Base-by-base conservation (phyloP, 1,140 invertebrate species). In the Calephelis virginiensis region DNA sequence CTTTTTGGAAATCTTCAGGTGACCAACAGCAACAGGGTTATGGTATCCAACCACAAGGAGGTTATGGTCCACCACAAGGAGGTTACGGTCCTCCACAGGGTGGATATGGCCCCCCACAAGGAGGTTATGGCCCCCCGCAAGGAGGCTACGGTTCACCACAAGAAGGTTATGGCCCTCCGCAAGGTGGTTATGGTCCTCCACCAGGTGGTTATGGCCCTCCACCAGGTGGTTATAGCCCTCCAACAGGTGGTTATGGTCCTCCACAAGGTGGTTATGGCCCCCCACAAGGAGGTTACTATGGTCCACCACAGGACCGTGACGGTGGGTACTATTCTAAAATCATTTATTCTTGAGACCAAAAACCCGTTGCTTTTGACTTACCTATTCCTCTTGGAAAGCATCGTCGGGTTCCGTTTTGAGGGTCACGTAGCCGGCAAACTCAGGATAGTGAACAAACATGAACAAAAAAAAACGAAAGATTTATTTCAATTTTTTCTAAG, bases 21-120 rank as follows among this genome's bases (percentile, higher is more conserved):
- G 53, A 17, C 11, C 53, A 59, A 59, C 53, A 59, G 38, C 53
- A 37, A 12, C 17, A 28, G 12, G 28, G 11, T 59, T 59, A 59
- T 12, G 53, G 53, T 59, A 43, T 12, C 8, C 53, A 59, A 59
- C 53, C 28, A 59, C 53, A 59, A 17, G 53, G 53, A 38, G 53
- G 11, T 28, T 59, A 59, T 12, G 53, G 53, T 12, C 28, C 28
- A 12, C 53, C 7, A 6, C 17, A 56, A 17, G 14, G 13, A 28
- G 50, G 17, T 8, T 53, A 53, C 17, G 50, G 50, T 8, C 50
- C 14, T 1, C 50, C 4, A 11, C 50, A 53, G 7, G 40, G 40
- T 6, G 40, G 40, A 1, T 43, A 43, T 5, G 40, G 40, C 7
- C 40, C 40, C 6, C 40, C 40, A 43, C 40, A 7, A 10, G 17